Evolutionary conservation across 2,797 vertebrate species (phyloP).

Genomic region (Lepus townsendii): DNA sequence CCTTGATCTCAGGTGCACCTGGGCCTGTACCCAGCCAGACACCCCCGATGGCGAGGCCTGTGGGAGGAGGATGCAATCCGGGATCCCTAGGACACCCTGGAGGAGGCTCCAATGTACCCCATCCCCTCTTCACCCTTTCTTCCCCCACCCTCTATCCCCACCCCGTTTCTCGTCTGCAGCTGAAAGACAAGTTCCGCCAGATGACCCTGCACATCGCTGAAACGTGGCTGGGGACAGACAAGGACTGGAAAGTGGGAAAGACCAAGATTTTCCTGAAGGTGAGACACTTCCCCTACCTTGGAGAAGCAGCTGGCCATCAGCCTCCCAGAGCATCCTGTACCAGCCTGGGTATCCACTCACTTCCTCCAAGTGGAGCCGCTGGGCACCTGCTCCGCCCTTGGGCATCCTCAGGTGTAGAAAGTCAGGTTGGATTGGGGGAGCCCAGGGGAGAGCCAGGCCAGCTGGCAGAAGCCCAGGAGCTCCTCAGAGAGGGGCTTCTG

Average conservation of each 20-base stretch:
- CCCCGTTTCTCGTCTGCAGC: slow-evolving; percentile 75
- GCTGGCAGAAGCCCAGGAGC: background rate
- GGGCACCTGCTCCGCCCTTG: background rate
- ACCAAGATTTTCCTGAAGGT: slow-evolving; percentile 99
- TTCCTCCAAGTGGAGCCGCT: fast-evolving
- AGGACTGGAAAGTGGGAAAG: slow-evolving; percentile 96
- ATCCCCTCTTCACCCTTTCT: background rate
- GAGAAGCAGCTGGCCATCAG: fast-evolving
- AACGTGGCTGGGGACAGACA: slow-evolving; percentile 88
- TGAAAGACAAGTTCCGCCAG: slow-evolving; percentile 89
- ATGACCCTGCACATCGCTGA: slow-evolving; percentile 93
- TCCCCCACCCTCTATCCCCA: background rate
- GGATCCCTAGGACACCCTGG: too few relatives aligned
- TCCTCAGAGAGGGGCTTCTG: background rate
- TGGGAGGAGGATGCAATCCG: background rate
- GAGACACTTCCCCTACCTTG: slow-evolving; percentile 59
- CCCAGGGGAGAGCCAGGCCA: background rate
- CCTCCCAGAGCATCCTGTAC: background rate
- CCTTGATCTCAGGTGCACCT: background rate
- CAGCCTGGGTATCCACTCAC: background rate
- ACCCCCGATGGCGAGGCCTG: background rate
- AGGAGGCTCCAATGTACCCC: background rate
- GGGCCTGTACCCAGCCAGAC: background rate
- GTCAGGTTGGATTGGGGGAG: too few relatives aligned
- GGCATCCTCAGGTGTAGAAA: background rate